Conservation (phyloP, 2,888 invertebrate species). For the Epirrita christyi region DNA sequence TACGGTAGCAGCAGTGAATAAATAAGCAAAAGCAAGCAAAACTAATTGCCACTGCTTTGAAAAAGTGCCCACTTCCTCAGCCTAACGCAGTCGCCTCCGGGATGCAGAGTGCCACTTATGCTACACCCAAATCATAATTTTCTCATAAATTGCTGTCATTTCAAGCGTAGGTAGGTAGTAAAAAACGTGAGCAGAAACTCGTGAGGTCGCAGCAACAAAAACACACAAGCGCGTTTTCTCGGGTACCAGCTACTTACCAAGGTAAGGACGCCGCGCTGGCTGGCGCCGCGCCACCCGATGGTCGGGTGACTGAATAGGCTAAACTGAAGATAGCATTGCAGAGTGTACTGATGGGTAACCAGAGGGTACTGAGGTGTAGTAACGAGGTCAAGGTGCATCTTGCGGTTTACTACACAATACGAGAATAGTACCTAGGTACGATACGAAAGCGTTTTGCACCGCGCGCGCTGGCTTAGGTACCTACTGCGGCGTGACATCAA, state of each 20-base stretch:
- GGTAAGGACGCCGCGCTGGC: no score
- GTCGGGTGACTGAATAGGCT: background rate
- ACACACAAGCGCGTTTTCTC: background rate
- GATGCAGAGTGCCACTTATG: conserved; percentile 6
- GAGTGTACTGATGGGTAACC: conserved; percentile 7
- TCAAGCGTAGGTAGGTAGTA: background rate
- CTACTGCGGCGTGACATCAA: conserved; percentile 2
- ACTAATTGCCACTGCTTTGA: no score
- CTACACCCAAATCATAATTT: conserved; percentile 5
- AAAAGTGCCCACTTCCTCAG: background rate
- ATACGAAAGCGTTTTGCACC: background rate
- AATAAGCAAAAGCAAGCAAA: no score
- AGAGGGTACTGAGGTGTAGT: background rate
- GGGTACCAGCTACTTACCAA: no score
- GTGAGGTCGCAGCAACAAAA: conserved; percentile 2
- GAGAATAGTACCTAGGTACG: background rate
- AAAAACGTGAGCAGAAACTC: conserved; percentile 12
- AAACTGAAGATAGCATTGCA: background rate
- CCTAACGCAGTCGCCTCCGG: conserved; percentile 1
- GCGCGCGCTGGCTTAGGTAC: background rate
- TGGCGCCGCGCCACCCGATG: no score
- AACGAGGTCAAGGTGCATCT: conserved; percentile 16
- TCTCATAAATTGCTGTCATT: conserved; percentile 8
- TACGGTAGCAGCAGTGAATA: background rate
- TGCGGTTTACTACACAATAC: conserved; percentile 16